These are phyloP conservation scores for Lasioglossum oenotherae DNA, from an alignment of 2,888 invertebrate species.

Conservation along the genomic window DNA sequence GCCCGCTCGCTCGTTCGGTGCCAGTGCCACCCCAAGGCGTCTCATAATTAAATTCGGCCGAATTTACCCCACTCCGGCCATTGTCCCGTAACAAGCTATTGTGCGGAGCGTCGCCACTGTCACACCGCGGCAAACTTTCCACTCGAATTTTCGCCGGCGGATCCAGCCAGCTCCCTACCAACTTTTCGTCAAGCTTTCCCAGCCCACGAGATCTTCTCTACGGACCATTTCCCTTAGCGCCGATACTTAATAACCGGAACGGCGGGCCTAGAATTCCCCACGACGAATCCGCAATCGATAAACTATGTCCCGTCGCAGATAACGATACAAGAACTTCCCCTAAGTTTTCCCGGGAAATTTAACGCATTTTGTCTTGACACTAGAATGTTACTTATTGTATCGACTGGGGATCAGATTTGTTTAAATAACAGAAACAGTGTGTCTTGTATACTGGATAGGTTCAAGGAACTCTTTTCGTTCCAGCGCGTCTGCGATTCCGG, in stretches of 20 bases:
- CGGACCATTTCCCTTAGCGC: not conserved
- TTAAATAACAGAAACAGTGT: not conserved
- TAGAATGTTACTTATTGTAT: not conserved
- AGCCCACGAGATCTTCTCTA: not conserved
- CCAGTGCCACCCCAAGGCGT: constrained; percentile 81
- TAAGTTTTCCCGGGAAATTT: constrained; percentile 39
- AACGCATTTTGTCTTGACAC: constrained; percentile 17
- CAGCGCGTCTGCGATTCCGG: not conserved
- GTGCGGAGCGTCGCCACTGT: constrained; percentile 77
- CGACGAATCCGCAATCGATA: constrained; percentile 60
- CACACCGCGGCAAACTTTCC: constrained; percentile 77
- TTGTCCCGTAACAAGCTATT: constrained; percentile 85
- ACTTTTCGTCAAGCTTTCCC: not conserved
- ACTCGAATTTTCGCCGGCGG: constrained; percentile 62
- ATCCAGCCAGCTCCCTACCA: constrained; percentile 4
- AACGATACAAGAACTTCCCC: constrained; percentile 32
- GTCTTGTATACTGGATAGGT: not conserved
- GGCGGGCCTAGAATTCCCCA: constrained; percentile 22
- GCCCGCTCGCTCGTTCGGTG: constrained; percentile 38
- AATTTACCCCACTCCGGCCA: constrained; percentile 81
- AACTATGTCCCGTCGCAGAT: constrained; percentile 37
- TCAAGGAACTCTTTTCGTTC: not conserved
- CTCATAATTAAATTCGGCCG: constrained; percentile 84
- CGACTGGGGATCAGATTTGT: not conserved
- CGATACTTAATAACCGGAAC: constrained; percentile 46